These are phyloP conservation scores for Oreochromis mossambicus DNA, from an alignment of 2,797 vertebrate species.

Conservation along the genomic window DNA sequence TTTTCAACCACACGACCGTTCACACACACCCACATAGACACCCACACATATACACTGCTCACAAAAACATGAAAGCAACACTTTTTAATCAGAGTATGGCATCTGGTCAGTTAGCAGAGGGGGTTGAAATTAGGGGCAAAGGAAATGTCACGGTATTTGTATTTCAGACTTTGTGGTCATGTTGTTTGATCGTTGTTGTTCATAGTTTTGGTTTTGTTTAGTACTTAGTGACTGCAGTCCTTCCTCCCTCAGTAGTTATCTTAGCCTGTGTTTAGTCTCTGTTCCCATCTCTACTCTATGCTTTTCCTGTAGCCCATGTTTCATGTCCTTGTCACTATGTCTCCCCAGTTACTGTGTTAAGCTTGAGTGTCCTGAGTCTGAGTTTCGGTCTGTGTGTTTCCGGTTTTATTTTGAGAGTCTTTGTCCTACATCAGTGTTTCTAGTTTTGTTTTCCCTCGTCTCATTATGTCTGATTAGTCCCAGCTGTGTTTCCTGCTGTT, in stretches of 20 bases:
- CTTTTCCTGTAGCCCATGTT: background rate
- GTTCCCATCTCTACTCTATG: background rate
- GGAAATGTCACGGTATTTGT: background rate
- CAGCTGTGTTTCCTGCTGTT: background rate
- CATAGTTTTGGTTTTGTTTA: background rate
- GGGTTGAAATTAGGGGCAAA: background rate
- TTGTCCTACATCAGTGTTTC: background rate
- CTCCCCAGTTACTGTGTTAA: background rate
- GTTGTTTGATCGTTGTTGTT: background rate
- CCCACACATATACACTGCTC: background rate
- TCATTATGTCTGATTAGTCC: background rate
- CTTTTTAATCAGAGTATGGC: background rate
- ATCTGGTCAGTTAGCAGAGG: background rate
- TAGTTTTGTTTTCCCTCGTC: background rate
- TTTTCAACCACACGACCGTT: background rate
- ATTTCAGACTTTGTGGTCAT: background rate
- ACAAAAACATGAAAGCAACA: background rate
- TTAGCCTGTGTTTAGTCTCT: background rate
- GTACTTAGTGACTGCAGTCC: background rate
- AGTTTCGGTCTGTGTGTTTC: background rate
- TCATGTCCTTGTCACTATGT: background rate
- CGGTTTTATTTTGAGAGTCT: background rate
- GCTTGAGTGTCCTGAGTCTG: rapidly evolving
- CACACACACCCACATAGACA: background rate
- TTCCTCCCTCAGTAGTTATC: background rate